These are phyloP conservation scores for Paratilapia polleni DNA, from an alignment of 2,113 vertebrate species.

Conservation along the genomic window DNA sequence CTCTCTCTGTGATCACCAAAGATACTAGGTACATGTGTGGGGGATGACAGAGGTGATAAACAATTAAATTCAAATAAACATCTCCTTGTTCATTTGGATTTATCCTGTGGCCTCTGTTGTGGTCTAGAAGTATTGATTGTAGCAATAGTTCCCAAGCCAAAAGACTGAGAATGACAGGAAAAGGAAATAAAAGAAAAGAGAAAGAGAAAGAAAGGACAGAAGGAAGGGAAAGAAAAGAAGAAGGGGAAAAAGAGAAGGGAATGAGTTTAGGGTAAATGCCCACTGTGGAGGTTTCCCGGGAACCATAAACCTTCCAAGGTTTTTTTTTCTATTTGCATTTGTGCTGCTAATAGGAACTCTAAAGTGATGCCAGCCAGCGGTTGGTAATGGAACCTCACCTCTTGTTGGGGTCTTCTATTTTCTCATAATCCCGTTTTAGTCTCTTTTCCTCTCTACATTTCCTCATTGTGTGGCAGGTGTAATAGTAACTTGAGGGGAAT, in stretches of 20 bases:
- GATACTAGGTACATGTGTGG: too few relatives aligned
- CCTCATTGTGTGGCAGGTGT: too few relatives aligned
- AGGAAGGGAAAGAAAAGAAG: neutral
- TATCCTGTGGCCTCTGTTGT: neutral
- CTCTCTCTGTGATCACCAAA: neutral
- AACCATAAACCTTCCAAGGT: too few relatives aligned
- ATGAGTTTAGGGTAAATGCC: neutral
- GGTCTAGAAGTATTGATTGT: neutral
- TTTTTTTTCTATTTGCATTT: neutral
- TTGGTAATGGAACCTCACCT: neutral
- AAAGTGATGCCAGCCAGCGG: fast-evolving
- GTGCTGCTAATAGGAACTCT: neutral
- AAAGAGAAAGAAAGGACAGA: neutral
- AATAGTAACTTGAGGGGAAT: too few relatives aligned
- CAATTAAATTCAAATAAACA: neutral
- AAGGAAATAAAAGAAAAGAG: neutral
- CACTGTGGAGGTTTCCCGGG: neutral
- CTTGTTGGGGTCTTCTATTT: neutral
- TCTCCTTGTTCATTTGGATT: neutral
- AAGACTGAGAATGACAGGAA: neutral
- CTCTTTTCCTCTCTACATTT: too few relatives aligned
- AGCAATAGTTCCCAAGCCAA: neutral
- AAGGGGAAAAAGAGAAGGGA: too few relatives aligned
- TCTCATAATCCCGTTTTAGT: neutral
- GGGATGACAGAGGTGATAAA: too few relatives aligned